Conservation (phyloP, 2,113 vertebrate species). For the Strix uralensis region DNA sequence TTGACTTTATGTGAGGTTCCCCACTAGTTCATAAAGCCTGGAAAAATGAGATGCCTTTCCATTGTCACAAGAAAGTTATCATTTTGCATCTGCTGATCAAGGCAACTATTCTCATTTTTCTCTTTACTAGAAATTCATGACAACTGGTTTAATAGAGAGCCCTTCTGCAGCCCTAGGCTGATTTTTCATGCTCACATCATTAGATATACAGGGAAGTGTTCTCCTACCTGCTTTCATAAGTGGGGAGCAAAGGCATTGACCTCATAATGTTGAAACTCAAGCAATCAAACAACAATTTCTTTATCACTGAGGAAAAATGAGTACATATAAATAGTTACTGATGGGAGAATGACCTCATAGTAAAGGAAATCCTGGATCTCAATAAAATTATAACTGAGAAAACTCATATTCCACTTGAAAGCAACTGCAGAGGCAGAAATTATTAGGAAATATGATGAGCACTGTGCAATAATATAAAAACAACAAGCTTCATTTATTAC, state of each 20-base stretch:
- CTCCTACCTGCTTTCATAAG: neutral
- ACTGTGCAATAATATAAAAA: neutral
- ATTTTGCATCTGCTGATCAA: conserved; percentile 43
- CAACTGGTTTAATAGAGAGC: conserved; percentile 20
- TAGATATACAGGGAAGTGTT: neutral
- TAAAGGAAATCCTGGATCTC: neutral
- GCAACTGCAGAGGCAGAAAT: neutral
- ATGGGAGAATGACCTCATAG: neutral
- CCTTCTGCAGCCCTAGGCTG: neutral
- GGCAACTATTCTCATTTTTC: conserved; percentile 43
- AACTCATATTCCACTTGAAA: neutral
- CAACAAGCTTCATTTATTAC: neutral
- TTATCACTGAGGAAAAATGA: neutral
- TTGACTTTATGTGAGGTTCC: neutral
- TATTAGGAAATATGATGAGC: neutral
- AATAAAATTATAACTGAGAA: neutral
- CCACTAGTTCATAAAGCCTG: neutral
- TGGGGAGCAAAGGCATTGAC: neutral
- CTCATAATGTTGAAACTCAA: conserved; percentile 1
- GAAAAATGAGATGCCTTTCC: neutral
- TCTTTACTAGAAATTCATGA: conserved; percentile 22
- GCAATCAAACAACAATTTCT: neutral
- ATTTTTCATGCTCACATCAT: neutral
- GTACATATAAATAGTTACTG: neutral
- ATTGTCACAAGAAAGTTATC: conserved; percentile 11